These are phyloP conservation scores for Gymnoscopelus braueri DNA, from an alignment of 2,797 vertebrate genomes.

Conservation along the genomic window DNA sequence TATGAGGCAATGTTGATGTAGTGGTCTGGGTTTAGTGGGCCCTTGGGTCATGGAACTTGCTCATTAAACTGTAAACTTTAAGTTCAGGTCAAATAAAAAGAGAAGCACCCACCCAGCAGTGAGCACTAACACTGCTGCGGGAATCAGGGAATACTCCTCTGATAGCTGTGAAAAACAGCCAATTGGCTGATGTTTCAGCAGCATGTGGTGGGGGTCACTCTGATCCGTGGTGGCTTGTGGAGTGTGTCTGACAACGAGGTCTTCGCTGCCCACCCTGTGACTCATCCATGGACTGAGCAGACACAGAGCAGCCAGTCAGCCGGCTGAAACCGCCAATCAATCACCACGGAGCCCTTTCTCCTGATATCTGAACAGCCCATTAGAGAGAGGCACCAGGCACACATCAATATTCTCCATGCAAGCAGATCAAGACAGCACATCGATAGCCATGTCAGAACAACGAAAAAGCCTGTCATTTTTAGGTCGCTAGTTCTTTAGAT, in stretches of 20 bases:
- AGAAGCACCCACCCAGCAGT: background rate
- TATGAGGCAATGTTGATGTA: no score
- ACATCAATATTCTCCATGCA: constrained; percentile 30
- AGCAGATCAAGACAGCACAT: constrained; percentile 48
- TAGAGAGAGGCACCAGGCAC: constrained; percentile 52
- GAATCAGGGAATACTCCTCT: constrained; percentile 10
- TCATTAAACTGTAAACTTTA: background rate
- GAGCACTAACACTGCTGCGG: background rate
- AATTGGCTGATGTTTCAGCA: constrained; percentile 4
- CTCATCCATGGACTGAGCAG: constrained; percentile 38
- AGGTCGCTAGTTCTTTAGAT: constrained; percentile 59
- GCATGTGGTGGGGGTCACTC: constrained; percentile 2
- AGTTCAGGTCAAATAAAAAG: constrained; percentile 8
- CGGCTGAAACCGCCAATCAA: constrained; percentile 49
- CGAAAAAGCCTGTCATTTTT: constrained; percentile 50
- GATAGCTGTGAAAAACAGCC: constrained; percentile 6
- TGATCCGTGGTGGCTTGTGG: constrained; percentile 13
- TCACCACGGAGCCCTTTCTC: constrained; percentile 45
- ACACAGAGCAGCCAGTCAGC: constrained; percentile 25
- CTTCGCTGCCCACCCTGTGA: constrained; percentile 29
- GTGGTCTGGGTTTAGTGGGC: no score
- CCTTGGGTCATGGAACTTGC: background rate
- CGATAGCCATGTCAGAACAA: constrained; percentile 44
- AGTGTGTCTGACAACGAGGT: constrained; percentile 32
- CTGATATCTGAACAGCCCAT: constrained; percentile 54